Evolutionary conservation across 2,113 vertebrate genomes (phyloP).

Genomic region (Piaya cayana): DNA sequence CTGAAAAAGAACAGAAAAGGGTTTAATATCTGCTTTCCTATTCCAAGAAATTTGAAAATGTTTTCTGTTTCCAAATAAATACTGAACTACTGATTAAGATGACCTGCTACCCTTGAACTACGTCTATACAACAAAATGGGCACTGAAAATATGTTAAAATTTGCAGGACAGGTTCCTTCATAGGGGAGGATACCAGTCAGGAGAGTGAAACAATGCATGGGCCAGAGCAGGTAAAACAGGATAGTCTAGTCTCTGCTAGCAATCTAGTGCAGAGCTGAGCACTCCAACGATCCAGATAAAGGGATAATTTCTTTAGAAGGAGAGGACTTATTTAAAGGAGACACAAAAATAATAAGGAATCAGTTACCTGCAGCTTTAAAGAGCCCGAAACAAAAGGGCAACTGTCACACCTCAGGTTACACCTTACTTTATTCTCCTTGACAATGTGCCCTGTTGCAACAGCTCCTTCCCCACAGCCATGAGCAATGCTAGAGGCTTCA

Average conservation of each 20-base stretch:
- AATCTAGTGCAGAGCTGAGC: background rate
- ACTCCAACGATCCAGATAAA: background rate
- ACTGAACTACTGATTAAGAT: background rate
- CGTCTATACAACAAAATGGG: background rate
- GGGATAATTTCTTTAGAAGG: background rate
- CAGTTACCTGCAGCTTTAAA: background rate
- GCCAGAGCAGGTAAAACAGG: background rate
- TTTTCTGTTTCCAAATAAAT: background rate
- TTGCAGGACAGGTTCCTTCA: background rate
- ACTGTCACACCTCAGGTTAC: background rate
- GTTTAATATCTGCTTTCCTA: background rate
- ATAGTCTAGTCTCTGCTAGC: background rate
- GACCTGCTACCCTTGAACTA: background rate
- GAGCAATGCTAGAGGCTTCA: background rate
- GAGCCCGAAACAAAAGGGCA: background rate
- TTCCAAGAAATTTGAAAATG: background rate
- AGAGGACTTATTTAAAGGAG: background rate
- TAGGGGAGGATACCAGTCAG: background rate
- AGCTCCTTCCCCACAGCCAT: background rate
- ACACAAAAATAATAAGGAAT: background rate
- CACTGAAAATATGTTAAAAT: background rate
- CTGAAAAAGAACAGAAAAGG: conserved; percentile 64
- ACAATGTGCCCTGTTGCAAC: background rate
- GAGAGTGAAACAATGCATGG: background rate
- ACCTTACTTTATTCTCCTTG: background rate